These are phyloP conservation scores for Pristionchus pacificus DNA, from an alignment of 1,140 invertebrate genomes.

Conservation along the genomic window DNA sequence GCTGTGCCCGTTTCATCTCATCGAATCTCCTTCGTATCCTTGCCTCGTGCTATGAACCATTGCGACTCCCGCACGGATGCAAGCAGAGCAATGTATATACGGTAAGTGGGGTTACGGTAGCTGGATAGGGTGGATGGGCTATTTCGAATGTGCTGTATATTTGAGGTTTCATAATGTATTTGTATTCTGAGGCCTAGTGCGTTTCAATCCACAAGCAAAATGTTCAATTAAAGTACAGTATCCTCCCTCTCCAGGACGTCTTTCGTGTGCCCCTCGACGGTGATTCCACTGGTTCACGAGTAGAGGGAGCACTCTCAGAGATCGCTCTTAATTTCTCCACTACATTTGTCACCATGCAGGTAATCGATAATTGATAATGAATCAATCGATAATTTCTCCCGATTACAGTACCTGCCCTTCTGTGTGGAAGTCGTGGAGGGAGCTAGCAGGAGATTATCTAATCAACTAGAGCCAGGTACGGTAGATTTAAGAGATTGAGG, in stretches of 20 bases:
- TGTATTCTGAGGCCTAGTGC: too few species aligned
- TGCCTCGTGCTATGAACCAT: conserved; percentile 79
- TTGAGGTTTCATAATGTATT: too few species aligned
- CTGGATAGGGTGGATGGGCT: too few species aligned
- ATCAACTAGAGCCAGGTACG: conserved; percentile 39
- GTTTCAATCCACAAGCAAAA: too few species aligned
- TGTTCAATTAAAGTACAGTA: too few species aligned
- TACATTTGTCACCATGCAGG: conserved; percentile 82
- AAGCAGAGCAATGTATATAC: too few species aligned
- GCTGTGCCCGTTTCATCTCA: conserved; percentile 82
- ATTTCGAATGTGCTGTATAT: too few species aligned
- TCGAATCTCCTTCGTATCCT: conserved; percentile 87
- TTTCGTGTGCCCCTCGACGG: conserved; percentile 64
- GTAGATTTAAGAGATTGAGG: too few species aligned
- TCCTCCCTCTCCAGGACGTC: conserved; percentile 27
- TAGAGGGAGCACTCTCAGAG: conserved; percentile 79
- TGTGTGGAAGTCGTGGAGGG: conserved; percentile 71
- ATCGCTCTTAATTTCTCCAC: conserved; percentile 86
- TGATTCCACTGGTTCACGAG: conserved; percentile 75
- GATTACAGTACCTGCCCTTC: conserved; percentile 74
- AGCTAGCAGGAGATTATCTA: conserved; percentile 32
- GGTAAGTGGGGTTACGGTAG: too few species aligned
- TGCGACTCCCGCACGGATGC: conserved; percentile 75
- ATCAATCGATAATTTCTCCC: neutral
- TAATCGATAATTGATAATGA: neutral